phyloP scores from a whole-genome alignment of 2,113 vertebrate genomes.

The Microcebus tavaratra region DNA sequence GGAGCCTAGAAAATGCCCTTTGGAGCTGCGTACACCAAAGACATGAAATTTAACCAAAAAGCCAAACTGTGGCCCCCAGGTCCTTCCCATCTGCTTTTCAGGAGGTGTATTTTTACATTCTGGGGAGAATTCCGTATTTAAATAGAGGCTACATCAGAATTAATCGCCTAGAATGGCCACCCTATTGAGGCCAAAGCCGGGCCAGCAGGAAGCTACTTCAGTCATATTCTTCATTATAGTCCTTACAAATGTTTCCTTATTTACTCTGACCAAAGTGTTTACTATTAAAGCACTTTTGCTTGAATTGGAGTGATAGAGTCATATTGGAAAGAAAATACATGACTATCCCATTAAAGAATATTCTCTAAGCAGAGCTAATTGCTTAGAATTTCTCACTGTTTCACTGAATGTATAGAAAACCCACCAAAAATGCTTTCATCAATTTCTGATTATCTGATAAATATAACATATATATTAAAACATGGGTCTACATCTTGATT shows the following conservation, averaged over 20 bases:
- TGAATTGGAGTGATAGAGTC: background rate
- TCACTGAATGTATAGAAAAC: accelerated
- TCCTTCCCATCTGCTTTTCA: background rate
- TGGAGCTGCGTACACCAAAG: background rate
- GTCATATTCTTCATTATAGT: accelerated
- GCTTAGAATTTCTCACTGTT: background rate
- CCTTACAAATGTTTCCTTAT: background rate
- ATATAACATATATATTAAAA: accelerated
- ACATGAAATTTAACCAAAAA: too few relatives aligned
- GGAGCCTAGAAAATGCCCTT: background rate
- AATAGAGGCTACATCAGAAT: background rate
- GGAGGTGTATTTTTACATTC: background rate
- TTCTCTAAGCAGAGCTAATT: accelerated
- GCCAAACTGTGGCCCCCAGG: accelerated
- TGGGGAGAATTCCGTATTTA: too few relatives aligned
- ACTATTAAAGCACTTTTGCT: background rate
- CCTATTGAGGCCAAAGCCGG: background rate
- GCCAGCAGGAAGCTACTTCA: background rate
- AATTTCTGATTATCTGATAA: background rate
- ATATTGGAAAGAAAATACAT: background rate
- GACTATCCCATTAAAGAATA: background rate
- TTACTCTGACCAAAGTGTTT: background rate
- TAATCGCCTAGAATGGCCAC: background rate
- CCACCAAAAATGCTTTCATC: too few relatives aligned
- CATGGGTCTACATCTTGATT: accelerated